Evolutionary conservation across 2,888 invertebrate species (phyloP).

Genomic region (Morpho helenor): DNA sequence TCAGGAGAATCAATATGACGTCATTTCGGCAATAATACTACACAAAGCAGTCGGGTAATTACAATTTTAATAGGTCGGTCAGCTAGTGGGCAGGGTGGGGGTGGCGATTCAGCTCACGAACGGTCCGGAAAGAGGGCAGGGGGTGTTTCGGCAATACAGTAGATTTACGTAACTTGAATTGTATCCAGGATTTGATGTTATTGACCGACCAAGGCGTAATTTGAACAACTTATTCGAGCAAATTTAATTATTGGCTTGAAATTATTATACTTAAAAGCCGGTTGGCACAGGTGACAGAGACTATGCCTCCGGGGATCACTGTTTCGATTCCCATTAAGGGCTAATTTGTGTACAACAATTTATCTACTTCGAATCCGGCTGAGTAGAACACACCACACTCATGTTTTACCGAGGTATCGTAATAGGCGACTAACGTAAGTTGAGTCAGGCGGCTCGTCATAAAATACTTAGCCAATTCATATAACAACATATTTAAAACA

Average conservation of each 20-base stretch:
- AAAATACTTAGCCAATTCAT: no score
- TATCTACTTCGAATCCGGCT: no score
- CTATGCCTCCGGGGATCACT: no score
- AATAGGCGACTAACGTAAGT: no score
- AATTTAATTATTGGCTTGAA: constrained; percentile 9
- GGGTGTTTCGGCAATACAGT: constrained; percentile 40
- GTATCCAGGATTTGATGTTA: constrained; percentile 51
- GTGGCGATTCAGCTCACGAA: constrained; percentile 24
- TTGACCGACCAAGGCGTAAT: constrained; percentile 38
- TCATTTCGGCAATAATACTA: constrained; percentile 63
- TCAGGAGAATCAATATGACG: constrained; percentile 53
- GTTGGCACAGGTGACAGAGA: no score
- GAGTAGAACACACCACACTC: no score
- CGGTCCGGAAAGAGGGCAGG: constrained; percentile 29
- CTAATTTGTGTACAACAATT: no score
- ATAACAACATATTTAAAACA: no score
- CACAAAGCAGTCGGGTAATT: constrained; percentile 63
- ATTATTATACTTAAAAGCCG: neutral
- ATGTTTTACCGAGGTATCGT: no score
- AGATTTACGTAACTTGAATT: constrained; percentile 56
- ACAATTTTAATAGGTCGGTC: constrained; percentile 73
- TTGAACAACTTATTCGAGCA: constrained; percentile 1
- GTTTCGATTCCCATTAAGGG: no score
- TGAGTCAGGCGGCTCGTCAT: no score
- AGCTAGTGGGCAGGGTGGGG: constrained; percentile 38